Conservation (phyloP, 2,797 vertebrate genomes). For the Poecile montanus region DNA sequence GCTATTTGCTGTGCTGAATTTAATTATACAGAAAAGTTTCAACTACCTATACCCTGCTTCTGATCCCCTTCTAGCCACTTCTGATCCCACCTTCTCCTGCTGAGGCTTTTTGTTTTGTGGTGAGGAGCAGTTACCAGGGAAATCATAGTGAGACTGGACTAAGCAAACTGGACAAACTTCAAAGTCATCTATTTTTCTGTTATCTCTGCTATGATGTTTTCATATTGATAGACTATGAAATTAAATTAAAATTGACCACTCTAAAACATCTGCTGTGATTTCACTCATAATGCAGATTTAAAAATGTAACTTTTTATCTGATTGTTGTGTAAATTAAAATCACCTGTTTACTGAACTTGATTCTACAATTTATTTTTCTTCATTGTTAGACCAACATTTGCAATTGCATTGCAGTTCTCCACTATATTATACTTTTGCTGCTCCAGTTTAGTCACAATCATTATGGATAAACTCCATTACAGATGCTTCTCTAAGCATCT, state of each 20-base stretch:
- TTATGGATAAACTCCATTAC: conserved; percentile 23
- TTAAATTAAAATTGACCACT: not conserved
- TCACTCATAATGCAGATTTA: not conserved
- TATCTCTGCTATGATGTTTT: not conserved
- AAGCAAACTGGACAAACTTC: not conserved
- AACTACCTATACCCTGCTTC: not conserved
- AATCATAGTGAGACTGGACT: not conserved
- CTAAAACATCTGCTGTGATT: not conserved
- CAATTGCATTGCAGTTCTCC: not conserved
- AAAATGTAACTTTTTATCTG: not conserved
- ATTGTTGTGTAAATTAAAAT: not conserved
- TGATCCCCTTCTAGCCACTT: not conserved
- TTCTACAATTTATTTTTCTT: conserved; percentile 1
- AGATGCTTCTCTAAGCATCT: conserved; percentile 3
- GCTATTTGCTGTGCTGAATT: accelerated
- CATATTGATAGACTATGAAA: not conserved
- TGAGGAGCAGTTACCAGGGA: not conserved
- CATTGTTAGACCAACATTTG: not conserved
- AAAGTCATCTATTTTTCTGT: not conserved
- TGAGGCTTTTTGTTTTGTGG: not conserved
- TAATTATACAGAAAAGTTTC: not conserved
- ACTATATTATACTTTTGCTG: not conserved
- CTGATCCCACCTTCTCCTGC: not conserved
- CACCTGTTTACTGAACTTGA: not conserved
- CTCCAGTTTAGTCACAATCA: conserved; percentile 11